Conservation (phyloP, 2,797 vertebrate species). For the Dipus sagitta region DNA sequence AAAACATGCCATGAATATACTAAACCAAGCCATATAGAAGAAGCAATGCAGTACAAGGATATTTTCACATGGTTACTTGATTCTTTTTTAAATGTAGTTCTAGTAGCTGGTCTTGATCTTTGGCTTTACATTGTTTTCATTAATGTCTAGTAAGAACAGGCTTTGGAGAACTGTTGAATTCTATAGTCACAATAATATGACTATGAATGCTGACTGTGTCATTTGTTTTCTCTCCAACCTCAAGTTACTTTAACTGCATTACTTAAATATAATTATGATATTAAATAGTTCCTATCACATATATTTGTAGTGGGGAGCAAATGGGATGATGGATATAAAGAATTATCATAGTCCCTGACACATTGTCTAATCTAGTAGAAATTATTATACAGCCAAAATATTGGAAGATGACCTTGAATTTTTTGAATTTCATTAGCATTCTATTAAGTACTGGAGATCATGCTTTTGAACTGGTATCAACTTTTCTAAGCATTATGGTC, state of each 20-base stretch:
- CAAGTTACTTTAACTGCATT: not conserved
- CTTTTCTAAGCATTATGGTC: slow-evolving; percentile 11
- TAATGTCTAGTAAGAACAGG: slow-evolving; percentile 3
- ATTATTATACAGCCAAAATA: slow-evolving; percentile 32
- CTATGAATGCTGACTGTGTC: slow-evolving; percentile 15
- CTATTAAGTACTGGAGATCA: not conserved
- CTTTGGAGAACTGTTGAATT: not conserved
- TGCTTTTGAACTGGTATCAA: slow-evolving; percentile 23
- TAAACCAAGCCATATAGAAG: slow-evolving; percentile 48
- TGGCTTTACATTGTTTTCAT: slow-evolving; percentile 38
- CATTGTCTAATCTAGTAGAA: slow-evolving; percentile 29
- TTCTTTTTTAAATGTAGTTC: slow-evolving; percentile 38
- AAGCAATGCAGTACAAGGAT: not conserved
- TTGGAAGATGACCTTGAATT: slow-evolving; percentile 31
- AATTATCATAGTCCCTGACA: not conserved
- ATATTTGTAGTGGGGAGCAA: not conserved
- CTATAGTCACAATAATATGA: not conserved
- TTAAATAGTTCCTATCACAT: slow-evolving; percentile 8
- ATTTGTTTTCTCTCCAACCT: slow-evolving; percentile 14
- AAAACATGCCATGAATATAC: slow-evolving; percentile 32
- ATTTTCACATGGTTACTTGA: slow-evolving; percentile 49
- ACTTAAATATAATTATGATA: not conserved
- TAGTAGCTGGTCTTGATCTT: slow-evolving; percentile 26
- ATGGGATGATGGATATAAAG: not conserved
- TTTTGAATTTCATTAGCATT: not conserved